Percentiles rank a stretch among this genome's conserved stretches.
phyloP scores from a whole-genome alignment of 2,113 vertebrate genomes.

The Andinoacara biseriatus region DNA sequence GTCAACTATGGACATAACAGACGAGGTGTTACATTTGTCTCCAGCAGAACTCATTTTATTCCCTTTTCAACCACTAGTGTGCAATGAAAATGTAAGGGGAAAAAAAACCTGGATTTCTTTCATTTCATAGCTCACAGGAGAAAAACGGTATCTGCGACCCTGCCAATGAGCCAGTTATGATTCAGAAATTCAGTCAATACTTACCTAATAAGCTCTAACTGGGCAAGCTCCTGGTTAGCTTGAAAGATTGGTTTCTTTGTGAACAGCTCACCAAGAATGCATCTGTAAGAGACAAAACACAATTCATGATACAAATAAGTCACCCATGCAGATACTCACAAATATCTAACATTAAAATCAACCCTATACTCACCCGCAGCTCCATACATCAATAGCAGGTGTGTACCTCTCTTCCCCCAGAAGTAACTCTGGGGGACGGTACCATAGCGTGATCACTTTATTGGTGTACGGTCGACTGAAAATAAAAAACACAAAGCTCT shows the following conservation, averaged over 20 bases:
- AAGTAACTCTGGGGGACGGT: conserved; percentile 95
- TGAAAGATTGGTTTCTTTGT: conserved; percentile 99
- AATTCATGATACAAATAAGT: not conserved
- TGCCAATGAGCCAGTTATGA: not conserved
- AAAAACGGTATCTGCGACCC: not conserved
- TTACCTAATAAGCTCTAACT: conserved; percentile 98
- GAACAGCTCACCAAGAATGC: conserved; percentile 98
- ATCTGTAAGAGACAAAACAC: conserved; percentile 79
- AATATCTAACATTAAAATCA: not conserved
- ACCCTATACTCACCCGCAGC: conserved; percentile 89
- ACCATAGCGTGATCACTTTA: conserved; percentile 99
- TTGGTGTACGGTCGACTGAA: conserved; percentile 98
- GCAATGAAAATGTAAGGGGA: not conserved
- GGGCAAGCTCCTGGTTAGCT: conserved; percentile 97
- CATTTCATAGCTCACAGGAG: not conserved
- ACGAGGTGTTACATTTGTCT: not conserved
- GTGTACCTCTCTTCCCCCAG: conserved; percentile 96
- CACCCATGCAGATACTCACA: not conserved
- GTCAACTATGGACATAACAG: not conserved
- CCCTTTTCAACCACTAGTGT: not conserved
- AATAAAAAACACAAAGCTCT: not conserved
- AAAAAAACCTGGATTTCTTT: not conserved
- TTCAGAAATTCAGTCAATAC: not conserved
- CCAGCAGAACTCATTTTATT: not conserved
- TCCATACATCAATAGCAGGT: conserved; percentile 98